These are phyloP conservation scores for Rynchops niger DNA, from an alignment of 2,113 vertebrate species.

Conservation along the genomic window DNA sequence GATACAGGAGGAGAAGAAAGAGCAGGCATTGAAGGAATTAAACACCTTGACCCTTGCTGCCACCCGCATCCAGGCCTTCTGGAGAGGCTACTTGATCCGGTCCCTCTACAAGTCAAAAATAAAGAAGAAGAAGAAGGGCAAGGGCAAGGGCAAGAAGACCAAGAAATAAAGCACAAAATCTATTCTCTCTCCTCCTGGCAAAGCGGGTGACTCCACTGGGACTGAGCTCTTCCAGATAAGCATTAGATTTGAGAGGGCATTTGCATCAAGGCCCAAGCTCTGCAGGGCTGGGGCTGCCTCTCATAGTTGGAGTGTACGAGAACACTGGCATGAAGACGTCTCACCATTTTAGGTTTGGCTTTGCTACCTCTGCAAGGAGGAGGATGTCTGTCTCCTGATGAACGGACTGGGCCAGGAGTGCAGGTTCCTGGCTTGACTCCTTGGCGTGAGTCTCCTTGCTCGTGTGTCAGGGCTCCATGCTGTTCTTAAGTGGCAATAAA, in stretches of 20 bases:
- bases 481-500: not conserved
- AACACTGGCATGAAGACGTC: not conserved
- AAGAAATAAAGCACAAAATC: slow-evolving; percentile 36
- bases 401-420: not conserved
- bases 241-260: not conserved
- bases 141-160: slow-evolving; percentile 49
- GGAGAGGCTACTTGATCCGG: slow-evolving; percentile 84
- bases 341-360: not conserved
- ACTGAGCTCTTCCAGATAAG: not conserved
- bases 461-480: not conserved
- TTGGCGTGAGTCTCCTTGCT: not conserved
- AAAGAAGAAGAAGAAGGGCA: slow-evolving; percentile 69
- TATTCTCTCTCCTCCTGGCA: not conserved
- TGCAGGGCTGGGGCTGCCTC: not conserved
- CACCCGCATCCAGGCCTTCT: slow-evolving; percentile 77
- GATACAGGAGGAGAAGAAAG: slow-evolving; percentile 56
- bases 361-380: not conserved
- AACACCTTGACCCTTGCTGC: slow-evolving; percentile 74
- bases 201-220: not conserved
- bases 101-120: slow-evolving; percentile 70
- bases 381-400: not conserved
- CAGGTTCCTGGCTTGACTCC: not conserved
- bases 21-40: slow-evolving; percentile 70
- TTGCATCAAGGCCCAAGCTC: not conserved
- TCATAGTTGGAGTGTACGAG: not conserved